Conservation (phyloP, 2,797 vertebrate genomes). For the Acanthurus tractus region DNA sequence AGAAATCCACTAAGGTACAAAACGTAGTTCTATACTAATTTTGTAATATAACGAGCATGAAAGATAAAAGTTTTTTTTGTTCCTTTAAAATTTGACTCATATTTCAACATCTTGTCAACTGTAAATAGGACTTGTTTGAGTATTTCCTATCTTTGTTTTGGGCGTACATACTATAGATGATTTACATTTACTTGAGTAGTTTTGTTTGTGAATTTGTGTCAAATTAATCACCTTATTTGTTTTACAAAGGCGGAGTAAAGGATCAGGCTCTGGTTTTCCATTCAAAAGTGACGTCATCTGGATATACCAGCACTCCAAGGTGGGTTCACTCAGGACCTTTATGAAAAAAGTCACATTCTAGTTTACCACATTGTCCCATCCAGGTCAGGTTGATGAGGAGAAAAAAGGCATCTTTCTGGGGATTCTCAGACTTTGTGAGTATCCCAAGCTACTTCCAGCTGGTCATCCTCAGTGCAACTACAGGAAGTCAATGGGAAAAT, state of each 20-base stretch:
- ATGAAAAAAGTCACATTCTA: constrained; percentile 23
- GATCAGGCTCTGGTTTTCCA: constrained; percentile 91
- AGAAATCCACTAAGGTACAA: constrained; percentile 15
- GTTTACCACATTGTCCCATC: neutral
- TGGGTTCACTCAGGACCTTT: constrained; percentile 70
- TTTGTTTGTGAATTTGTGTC: constrained; percentile 15
- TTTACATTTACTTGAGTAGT: neutral
- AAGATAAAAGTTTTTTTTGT: no score
- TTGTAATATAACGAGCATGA: constrained; percentile 22
- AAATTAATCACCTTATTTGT: constrained; percentile 25
- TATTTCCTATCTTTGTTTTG: neutral
- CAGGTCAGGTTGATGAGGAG: neutral
- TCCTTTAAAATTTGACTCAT: neutral
- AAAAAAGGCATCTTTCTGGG: neutral
- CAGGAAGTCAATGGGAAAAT: neutral
- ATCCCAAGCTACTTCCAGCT: neutral
- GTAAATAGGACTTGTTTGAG: neutral
- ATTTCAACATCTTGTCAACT: constrained; percentile 7
- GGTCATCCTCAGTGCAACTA: neutral
- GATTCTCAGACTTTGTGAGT: neutral
- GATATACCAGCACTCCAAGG: constrained; percentile 87
- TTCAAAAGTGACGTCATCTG: constrained; percentile 90
- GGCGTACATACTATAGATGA: neutral
- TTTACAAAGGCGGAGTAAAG: constrained; percentile 74
- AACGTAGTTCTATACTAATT: constrained; percentile 5